Base-by-base conservation (phyloP, 2,797 vertebrate species). In the Myiotriccus ornatus region DNA sequence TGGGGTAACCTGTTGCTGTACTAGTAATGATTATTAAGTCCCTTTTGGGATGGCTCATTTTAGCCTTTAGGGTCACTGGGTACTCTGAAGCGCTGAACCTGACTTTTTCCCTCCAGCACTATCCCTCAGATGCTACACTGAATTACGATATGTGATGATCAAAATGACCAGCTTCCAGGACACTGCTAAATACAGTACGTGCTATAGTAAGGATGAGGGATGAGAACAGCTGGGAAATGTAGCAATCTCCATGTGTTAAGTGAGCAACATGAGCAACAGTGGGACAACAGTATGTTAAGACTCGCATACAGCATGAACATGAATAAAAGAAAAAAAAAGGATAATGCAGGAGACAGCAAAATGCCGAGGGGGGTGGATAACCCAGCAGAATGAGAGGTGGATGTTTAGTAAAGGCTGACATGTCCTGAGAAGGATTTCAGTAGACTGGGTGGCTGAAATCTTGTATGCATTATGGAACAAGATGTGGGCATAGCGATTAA, bases 401-500 rank as follows among this genome's bases (percentile, higher is more conserved):
- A 59, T 79, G 43, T 68, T 89, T 84, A 76, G 63, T 80, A 65
- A 85, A 74, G 50, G 8, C 52, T 89, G 80, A 57, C 75, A 49
- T 71, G 52, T 83, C 15, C 25, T 79, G 63, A 81, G 81, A 83
- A 47, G 77, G 83, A 93, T 93, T 96, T 90, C 55, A 64, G 69
- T 64, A 93, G 90, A 87, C 43, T 91, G 83, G 19, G 20, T 96
- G 75, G 69, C 82, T 94, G 86, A 89, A 94, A 95, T 94, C 83
- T 85, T 94, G 90, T 89, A 94, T 84, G 71, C 79, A 90, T 90
- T 94, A 77, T 94, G 92, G 84, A 96, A 96, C 89, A 90, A 93
- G 71, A 75, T 82, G 87, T 95, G 77, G 85, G 62, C 81, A 90
- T 67, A 81, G 84, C 68, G 22, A 93, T 94, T 94, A 96, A 96